Base-by-base conservation (phyloP, 2,797 vertebrate species). In the Rhincodon typus region DNA sequence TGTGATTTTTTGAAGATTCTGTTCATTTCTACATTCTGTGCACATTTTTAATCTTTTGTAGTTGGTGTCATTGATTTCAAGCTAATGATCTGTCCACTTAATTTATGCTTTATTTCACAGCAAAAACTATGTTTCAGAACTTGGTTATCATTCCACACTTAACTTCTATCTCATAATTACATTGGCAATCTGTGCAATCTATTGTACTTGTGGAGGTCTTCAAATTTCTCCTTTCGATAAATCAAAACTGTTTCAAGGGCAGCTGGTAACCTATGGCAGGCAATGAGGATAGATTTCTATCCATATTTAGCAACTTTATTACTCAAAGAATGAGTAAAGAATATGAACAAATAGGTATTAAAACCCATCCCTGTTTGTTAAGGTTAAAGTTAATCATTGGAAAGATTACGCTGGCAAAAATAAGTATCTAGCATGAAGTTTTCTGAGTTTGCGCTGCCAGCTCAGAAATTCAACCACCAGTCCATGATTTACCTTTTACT, bases 101-200 rank as follows among this genome's bases (percentile, higher is more conserved):
- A 93, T 93, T 69, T 67, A 93, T 42, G 90, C 66, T 93, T 91
- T 93, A 93, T 69, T 93, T 93, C 90, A 69, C 25, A 42, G 66
- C 62, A 93, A 38, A 91, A 42, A 93, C n/a, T n/a, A 69, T 93
- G n/a, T 19, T 93, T 67, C 67, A 42, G 34, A 93, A 38, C 25
- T 12, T 69, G 62, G 17, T 93, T 69, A 93, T 93, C 10, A 42
- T 69, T 67, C 66, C n/a, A 66, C 90, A 25, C 21, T 46, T 84
- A 13, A n/a, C 62, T 66, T 62, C 57, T 69, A 19, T 66, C 34
- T 93, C 19, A 0, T 93, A 69, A 93, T 93, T 93, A 93, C 25
- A 93, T 69, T 67, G 90, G 21, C 66, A 69, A 69, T 93, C 62
- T 21, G 38, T 25, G 42, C 19, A 93, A 66, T 93, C 2, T 93